Conservation (phyloP, 2,113 vertebrate genomes). For the Istiophorus platypterus region DNA sequence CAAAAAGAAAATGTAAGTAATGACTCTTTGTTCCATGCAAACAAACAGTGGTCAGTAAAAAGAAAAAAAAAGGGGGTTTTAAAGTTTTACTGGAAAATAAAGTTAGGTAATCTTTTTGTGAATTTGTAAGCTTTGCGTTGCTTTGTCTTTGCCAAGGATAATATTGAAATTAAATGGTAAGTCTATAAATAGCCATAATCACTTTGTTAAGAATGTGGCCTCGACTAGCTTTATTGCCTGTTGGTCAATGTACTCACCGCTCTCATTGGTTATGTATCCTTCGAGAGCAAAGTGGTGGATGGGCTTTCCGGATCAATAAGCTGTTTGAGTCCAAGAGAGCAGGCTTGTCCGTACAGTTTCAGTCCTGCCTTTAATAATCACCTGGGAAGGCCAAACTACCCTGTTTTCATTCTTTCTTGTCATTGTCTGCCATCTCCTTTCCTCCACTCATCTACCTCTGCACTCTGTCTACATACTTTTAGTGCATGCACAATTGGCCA, state of each 20-base stretch:
- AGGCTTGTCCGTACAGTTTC: constrained; percentile 36
- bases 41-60: not conserved
- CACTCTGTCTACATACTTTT: not conserved
- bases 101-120: not conserved
- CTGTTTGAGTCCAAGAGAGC: constrained; percentile 66
- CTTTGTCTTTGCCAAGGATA: not conserved
- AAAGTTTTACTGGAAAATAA: too few relatives aligned
- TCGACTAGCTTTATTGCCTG: constrained; percentile 14
- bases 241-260: constrained; percentile 43
- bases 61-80: not conserved
- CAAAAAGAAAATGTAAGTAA: not conserved
- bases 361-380: constrained; percentile 58
- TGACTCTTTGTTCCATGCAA: not conserved
- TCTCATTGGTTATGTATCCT: constrained; percentile 29
- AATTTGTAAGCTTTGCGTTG: not conserved
- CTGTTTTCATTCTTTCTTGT: constrained; percentile 24
- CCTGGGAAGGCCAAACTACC: constrained; percentile 38
- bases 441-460: not conserved
- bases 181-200: constrained; percentile 19
- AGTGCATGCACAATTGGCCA: not conserved
- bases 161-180: not conserved
- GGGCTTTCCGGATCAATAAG: constrained; percentile 70
- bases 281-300: constrained; percentile 49
- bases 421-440: constrained; percentile 1
- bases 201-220: constrained; percentile 40